Evolutionary conservation across 2,113 vertebrate species (phyloP), one percentile per base, ranked within the genome.

Genomic region (Furnarius figulus): DNA sequence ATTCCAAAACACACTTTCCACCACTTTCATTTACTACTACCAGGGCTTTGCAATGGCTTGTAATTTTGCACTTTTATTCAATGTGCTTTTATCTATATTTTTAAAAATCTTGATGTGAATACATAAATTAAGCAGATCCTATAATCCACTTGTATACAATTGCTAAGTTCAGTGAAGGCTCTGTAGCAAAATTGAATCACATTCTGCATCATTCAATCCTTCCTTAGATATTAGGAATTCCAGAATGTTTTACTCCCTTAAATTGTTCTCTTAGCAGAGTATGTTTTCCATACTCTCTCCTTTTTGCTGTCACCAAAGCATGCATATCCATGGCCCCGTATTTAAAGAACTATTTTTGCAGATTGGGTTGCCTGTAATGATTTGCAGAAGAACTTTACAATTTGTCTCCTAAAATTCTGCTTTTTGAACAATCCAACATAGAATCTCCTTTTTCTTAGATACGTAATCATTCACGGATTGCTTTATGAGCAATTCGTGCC

Each of bases 1-100:
- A 37, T 24, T 95, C 10, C 16, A 47, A 70, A 88, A 15, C 37
- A 65, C 14, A 20, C 12, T 83, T 95, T 47, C 9, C 8, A 47
- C 8, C 24, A 11, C 37, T 83, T 85, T 22, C 4, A 52, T 66
- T 89, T 76, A 70, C 14, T 24, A 37, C 30, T 68, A 17, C 21
- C 33, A 52, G 13, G 27, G 37, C 14, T 76, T 92, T 19, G 14
- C 31, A 76, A 44, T 50, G 37, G 23, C 4, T 49, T 89, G n/a
- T 27, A 47, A 47, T 76, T 78, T 81, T 53, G 9, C 35, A 44
- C 61, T 96, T 92, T 89, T 66, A 62, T 28, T 93, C 15, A 25
- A 24, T 21, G 3, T 59, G 18, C 15, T 80, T 87, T 81, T 44
- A 68, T n/a, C 7, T 61, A 6, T 53, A 47, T 71, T 78, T 94